Conservation (phyloP, 2,797 vertebrate species). For the Notamacropus eugenii region DNA sequence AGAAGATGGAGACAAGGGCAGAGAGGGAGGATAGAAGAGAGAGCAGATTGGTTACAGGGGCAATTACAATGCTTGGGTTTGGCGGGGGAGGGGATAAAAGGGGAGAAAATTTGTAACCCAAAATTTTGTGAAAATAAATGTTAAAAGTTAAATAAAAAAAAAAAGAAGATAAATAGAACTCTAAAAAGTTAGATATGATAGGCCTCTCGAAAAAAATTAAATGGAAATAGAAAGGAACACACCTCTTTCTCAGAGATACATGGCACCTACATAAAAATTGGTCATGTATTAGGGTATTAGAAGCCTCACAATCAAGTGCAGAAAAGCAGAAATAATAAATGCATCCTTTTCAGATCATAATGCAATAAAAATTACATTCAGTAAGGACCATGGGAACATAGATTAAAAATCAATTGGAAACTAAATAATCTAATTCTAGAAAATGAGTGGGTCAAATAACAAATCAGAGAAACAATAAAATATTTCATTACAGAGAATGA, state of each 20-base stretch:
- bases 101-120: too few relatives aligned
- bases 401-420: not conserved
- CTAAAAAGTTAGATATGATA: not conserved
- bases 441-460: not conserved
- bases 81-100: too few relatives aligned
- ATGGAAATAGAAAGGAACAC: not conserved
- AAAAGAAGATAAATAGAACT: not conserved
- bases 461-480: not conserved
- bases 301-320: not conserved
- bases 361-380: not conserved
- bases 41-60: too few relatives aligned
- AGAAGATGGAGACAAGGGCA: too few relatives aligned
- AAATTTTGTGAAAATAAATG: too few relatives aligned
- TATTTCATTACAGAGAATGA: not conserved
- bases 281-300: not conserved
- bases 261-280: not conserved
- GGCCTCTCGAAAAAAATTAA: not conserved
- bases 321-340: not conserved
- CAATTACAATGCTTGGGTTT: too few relatives aligned
- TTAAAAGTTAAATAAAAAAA: not conserved
- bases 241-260: not conserved
- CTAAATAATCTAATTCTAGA: not conserved
- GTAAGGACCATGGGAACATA: not conserved
- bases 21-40: too few relatives aligned
- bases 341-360: not conserved